Evolutionary conservation across 1,140 invertebrate genomes (phyloP).

Genomic region (Stratiolaelaps scimitus): DNA sequence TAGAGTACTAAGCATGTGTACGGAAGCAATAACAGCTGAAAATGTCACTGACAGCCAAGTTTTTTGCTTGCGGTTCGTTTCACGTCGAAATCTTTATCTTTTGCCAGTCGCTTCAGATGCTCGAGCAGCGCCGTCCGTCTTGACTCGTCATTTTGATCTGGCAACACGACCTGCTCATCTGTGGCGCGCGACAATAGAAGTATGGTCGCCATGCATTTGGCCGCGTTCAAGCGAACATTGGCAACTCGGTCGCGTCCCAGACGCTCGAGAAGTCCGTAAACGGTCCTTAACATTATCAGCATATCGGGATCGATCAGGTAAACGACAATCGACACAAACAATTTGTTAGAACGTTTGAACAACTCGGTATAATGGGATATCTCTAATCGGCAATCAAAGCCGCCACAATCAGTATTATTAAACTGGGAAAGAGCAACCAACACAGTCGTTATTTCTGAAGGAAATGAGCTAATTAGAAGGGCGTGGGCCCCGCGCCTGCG

Average conservation of each 20-base stretch:
- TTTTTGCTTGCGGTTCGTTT: neutral
- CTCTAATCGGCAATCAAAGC: too few relatives aligned
- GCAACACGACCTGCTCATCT: neutral
- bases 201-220: neutral
- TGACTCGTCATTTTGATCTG: too few relatives aligned
- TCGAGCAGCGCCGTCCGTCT: neutral
- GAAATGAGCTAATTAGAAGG: too few relatives aligned
- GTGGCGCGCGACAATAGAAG: neutral
- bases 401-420: too few relatives aligned
- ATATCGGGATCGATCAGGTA: too few relatives aligned
- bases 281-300: neutral
- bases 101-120: neutral
- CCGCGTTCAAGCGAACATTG: conserved; percentile 3
- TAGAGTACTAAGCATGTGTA: too few relatives aligned
- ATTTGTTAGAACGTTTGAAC: too few relatives aligned
- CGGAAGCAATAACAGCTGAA: neutral
- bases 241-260: neutral
- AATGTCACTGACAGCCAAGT: neutral
- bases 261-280: neutral
- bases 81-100: conserved; percentile 25
- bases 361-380: too few relatives aligned
- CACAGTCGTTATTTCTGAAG: too few relatives aligned
- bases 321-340: too few relatives aligned
- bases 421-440: too few relatives aligned
- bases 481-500: too few relatives aligned